A percentile compares a stretch with the other conserved stretches of the same genome.
These are phyloP conservation scores for Caenorhabditis sp. DNA, from an alignment of 2,888 invertebrate species.

Conservation along the genomic window DNA sequence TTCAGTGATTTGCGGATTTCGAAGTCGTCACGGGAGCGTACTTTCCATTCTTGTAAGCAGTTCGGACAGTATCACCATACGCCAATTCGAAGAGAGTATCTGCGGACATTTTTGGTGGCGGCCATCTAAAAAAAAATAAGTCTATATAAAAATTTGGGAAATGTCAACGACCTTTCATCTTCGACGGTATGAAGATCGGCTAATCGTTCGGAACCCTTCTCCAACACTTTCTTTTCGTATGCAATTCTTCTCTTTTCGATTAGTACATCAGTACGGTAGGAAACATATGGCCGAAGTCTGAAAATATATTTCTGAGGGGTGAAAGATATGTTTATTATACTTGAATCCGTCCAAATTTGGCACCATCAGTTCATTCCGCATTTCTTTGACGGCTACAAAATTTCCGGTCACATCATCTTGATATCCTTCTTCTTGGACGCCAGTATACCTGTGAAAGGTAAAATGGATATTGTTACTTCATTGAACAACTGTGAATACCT, in stretches of 20 bases:
- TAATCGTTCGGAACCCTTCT: conserved; percentile 71
- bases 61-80: conserved; percentile 73
- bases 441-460: conserved; percentile 69
- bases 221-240: conserved; percentile 68
- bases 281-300: conserved; percentile 92
- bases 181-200: conserved; percentile 74
- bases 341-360: conserved; percentile 89
- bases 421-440: conserved; percentile 72
- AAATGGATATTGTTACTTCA: neutral
- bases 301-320: conserved; percentile 73
- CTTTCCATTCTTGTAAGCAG: conserved; percentile 52
- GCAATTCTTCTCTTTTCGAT: conserved; percentile 72
- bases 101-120: conserved; percentile 76
- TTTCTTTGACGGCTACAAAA: conserved; percentile 85
- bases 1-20: conserved; percentile 4
- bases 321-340: conserved; percentile 81
- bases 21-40: conserved; percentile 14
- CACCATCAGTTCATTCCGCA: conserved; percentile 92
- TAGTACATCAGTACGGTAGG: conserved; percentile 84
- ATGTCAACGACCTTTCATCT: conserved; percentile 60
- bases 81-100: conserved; percentile 74
- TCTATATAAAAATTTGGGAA: neutral
- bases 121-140: conserved; percentile 67
- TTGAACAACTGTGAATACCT: conserved; percentile 35
- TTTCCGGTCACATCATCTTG: conserved; percentile 70